phyloP scores from a whole-genome alignment of 2,888 invertebrate genomes.

The Microctonus brassicae region DNA sequence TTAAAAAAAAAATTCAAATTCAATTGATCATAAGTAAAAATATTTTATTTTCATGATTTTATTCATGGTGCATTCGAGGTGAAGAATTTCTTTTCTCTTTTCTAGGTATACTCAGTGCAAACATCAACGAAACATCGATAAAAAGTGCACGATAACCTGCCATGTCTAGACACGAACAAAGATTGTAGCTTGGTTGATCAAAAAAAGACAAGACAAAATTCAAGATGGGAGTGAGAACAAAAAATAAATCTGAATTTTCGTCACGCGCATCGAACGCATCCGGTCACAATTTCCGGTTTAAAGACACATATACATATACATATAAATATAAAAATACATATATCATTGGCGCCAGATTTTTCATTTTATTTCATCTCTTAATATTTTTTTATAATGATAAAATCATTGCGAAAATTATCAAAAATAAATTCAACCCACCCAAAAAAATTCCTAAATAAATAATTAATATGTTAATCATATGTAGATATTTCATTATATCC shows the following conservation, averaged over 20 bases:
- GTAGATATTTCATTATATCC: too few relatives aligned
- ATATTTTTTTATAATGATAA: not conserved
- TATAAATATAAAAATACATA: too few relatives aligned
- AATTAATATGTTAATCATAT: too few relatives aligned
- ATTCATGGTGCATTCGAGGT: too few relatives aligned
- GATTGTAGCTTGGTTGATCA: too few relatives aligned
- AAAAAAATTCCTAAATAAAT: too few relatives aligned
- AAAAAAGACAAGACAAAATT: not conserved
- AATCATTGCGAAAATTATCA: not conserved
- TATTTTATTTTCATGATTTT: too few relatives aligned
- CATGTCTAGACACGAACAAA: not conserved
- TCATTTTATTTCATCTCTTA: not conserved
- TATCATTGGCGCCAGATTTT: not conserved
- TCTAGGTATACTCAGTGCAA: not conserved
- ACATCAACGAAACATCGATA: not conserved
- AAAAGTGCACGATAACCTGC: not conserved
- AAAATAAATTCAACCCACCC: too few relatives aligned
- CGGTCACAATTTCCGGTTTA: slow-evolving; percentile 43
- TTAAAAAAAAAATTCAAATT: too few relatives aligned
- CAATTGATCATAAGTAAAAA: too few relatives aligned
- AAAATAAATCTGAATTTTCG: slow-evolving; percentile 37
- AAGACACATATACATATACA: not conserved
- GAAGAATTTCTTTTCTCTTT: not conserved
- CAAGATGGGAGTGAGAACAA: not conserved
- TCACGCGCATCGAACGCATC: slow-evolving; percentile 44